Conservation (phyloP, 92 coral and sea anemone genomes). For the Zoanthus gigantus region DNA sequence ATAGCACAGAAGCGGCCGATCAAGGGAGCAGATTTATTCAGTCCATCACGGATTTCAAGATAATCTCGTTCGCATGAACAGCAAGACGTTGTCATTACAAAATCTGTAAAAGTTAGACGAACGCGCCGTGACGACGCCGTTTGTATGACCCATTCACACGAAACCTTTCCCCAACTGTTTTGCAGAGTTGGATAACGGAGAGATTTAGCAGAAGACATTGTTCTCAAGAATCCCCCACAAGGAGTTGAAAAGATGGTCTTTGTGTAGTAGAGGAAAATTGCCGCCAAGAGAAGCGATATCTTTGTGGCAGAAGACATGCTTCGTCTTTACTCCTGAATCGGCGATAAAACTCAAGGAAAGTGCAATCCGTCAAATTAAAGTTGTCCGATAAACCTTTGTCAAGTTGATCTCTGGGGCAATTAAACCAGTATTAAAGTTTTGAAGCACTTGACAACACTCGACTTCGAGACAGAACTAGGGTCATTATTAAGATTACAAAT, state of each 20-base stretch:
- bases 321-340: not conserved
- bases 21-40: constrained; percentile 73
- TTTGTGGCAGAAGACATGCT: constrained; percentile 8
- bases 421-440: constrained; percentile 18
- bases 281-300: constrained; percentile 26
- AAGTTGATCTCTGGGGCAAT: constrained; percentile 28
- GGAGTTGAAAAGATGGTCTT: constrained; percentile 4
- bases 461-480: constrained; percentile 31
- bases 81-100: constrained; percentile 85
- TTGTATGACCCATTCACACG: constrained; percentile 79
- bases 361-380: not conserved
- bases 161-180: constrained; percentile 62
- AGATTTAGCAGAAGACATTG: constrained; percentile 48
- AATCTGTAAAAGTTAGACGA: constrained; percentile 79
- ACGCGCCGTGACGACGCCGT: constrained; percentile 77
- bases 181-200: constrained; percentile 74
- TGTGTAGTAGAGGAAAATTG: constrained; percentile 16
- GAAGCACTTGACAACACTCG: constrained; percentile 54
- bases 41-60: constrained; percentile 93
- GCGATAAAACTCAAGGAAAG: not conserved
- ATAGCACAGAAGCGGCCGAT: constrained; percentile 94
- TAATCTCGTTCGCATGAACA: constrained; percentile 91
- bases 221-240: constrained; percentile 39
- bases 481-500: constrained; percentile 32
- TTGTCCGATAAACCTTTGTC: not conserved